Conservation (phyloP, 2,113 vertebrate genomes). For the Hemibagrus wyckioides region DNA sequence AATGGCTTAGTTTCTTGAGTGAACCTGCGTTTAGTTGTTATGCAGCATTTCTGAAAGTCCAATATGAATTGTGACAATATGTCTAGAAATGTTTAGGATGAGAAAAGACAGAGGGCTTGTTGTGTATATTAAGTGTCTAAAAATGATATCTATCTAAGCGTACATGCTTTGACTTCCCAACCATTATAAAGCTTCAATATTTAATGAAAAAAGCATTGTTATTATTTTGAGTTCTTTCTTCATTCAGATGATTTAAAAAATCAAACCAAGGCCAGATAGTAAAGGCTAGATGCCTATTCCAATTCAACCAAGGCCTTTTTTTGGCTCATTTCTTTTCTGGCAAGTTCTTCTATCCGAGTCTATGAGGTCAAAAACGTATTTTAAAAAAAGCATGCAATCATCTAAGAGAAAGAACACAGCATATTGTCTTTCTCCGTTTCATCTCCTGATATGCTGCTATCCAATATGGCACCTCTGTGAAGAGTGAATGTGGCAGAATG, state of each 20-base stretch:
- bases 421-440: conserved; percentile 19
- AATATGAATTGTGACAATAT: not conserved
- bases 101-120: conserved; percentile 18
- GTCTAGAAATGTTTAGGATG: conserved; percentile 8
- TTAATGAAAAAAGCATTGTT: not conserved
- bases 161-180: not conserved
- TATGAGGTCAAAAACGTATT: not conserved
- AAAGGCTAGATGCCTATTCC: not conserved
- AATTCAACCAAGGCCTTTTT: not conserved
- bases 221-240: not conserved
- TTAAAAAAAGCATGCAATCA: not conserved
- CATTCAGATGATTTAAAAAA: not conserved
- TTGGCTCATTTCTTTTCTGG: not conserved
- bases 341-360: not conserved
- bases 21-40: conserved; percentile 20
- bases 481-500: not conserved
- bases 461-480: conserved; percentile 36
- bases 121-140: not conserved
- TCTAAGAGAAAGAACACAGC: not conserved
- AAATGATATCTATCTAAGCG: not conserved
- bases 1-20: conserved; percentile 3
- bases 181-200: too few species aligned
- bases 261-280: not conserved
- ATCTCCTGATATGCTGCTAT: conserved; percentile 11
- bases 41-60: conserved; percentile 1